Conservation (phyloP, 2,113 vertebrate genomes). For the Amphilophus citrinellus region DNA sequence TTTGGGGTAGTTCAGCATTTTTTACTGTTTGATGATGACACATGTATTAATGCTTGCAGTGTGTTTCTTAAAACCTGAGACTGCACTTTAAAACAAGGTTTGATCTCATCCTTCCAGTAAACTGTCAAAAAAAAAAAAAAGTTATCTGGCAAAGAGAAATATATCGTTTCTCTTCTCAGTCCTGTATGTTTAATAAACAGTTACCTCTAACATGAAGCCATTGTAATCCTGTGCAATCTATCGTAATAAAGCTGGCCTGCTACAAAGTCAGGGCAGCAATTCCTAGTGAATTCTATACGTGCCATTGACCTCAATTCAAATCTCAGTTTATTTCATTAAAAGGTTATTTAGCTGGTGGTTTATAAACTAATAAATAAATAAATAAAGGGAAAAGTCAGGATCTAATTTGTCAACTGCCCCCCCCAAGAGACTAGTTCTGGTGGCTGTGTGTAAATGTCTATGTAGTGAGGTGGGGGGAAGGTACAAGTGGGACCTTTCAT, state of each 20-base stretch:
- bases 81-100: neutral
- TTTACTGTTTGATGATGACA: neutral
- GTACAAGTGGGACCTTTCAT: neutral
- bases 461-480: slow-evolving; percentile 10
- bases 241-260: neutral
- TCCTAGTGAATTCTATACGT: neutral
- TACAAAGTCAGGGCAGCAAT: neutral
- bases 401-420: slow-evolving; percentile 50
- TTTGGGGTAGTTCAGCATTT: neutral
- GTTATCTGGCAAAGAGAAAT: neutral
- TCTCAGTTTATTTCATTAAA: neutral
- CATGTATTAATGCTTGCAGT: neutral
- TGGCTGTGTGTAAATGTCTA: slow-evolving; percentile 33
- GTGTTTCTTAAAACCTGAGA: neutral
- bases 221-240: neutral
- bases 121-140: neutral
- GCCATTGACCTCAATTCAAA: neutral
- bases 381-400: neutral
- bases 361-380: neutral
- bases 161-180: no score
- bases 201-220: no score
- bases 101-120: neutral
- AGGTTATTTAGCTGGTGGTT: slow-evolving; percentile 22
- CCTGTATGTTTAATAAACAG: no score
- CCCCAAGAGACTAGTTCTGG: slow-evolving; percentile 20